These are phyloP conservation scores for Conistra vaccinii DNA, from an alignment of 2,888 invertebrate genomes.

Conservation along the genomic window DNA sequence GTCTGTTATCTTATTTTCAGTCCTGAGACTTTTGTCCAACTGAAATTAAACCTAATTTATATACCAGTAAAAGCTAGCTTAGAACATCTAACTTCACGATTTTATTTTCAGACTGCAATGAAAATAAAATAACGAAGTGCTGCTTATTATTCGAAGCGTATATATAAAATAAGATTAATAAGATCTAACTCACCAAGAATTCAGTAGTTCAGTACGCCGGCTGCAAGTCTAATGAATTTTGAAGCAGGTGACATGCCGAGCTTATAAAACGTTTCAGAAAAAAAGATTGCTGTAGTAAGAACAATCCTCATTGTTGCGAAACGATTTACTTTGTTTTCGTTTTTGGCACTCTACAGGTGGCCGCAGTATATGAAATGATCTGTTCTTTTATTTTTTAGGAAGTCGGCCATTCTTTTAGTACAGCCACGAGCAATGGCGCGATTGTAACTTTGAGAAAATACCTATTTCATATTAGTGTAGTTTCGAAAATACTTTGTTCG, in stretches of 20 bases:
- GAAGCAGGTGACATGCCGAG: conserved; percentile 52
- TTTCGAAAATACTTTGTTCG: neutral
- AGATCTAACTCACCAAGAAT: conserved; percentile 52
- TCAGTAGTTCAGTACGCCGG: conserved; percentile 33
- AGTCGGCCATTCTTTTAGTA: neutral
- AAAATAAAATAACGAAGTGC: conserved; percentile 44
- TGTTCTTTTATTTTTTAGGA: conserved; percentile 14
- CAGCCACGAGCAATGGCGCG: too few relatives aligned
- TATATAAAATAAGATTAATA: neutral
- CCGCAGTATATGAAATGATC: conserved; percentile 12
- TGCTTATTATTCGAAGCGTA: conserved; percentile 45
- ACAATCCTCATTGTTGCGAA: conserved; percentile 80
- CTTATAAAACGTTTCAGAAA: conserved; percentile 73
- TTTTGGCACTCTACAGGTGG: conserved; percentile 61
- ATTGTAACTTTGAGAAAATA: neutral
- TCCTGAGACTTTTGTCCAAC: too few relatives aligned
- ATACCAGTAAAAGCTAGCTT: neutral
- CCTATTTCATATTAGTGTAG: neutral
- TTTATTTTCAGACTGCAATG: conserved; percentile 42
- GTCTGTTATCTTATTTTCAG: too few relatives aligned
- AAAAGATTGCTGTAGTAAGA: conserved; percentile 56
- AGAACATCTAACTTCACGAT: conserved; percentile 9
- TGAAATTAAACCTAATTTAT: too few relatives aligned
- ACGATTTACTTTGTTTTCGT: conserved; percentile 56
- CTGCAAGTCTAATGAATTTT: conserved; percentile 66